These are phyloP conservation scores for Vanessa tameamea DNA, from an alignment of 1,140 invertebrate species.

Conservation along the genomic window DNA sequence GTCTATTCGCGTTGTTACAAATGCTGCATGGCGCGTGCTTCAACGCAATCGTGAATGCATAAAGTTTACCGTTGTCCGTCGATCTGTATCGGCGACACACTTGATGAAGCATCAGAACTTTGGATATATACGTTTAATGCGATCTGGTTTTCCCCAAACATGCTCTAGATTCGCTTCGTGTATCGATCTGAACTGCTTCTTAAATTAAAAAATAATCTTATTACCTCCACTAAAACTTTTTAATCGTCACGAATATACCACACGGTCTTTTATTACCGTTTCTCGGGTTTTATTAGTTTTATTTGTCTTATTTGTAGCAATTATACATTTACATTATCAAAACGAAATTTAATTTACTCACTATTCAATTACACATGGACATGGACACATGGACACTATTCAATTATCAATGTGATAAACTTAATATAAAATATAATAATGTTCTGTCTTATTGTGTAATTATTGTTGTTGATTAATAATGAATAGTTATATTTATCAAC, in stretches of 20 bases:
- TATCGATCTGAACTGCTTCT: not conserved
- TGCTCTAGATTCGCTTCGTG: constrained; percentile 7
- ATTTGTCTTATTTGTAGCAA: not conserved
- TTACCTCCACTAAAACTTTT: not conserved
- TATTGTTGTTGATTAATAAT: too few species aligned
- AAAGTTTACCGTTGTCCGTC: constrained; percentile 16
- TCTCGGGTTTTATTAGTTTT: not conserved
- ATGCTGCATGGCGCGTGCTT: constrained; percentile 11
- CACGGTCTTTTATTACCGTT: too few species aligned
- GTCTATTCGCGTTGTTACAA: constrained; percentile 1
- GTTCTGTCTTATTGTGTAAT: too few species aligned
- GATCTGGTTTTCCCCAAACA: constrained; percentile 22
- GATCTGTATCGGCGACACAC: constrained; percentile 23
- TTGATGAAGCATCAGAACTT: constrained; percentile 20
- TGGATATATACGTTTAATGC: constrained; percentile 18
- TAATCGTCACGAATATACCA: too few species aligned
- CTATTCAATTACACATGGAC: too few species aligned
- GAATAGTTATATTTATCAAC: too few species aligned
- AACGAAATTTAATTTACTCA: too few species aligned
- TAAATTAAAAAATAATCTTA: not conserved
- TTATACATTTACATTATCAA: too few species aligned
- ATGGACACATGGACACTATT: too few species aligned
- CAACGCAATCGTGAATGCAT: constrained; percentile 1
- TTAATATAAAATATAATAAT: too few species aligned
- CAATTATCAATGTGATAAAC: too few species aligned